phyloP scores from a whole-genome alignment of 2,797 vertebrate species.

The Sylvilagus floridanus region DNA sequence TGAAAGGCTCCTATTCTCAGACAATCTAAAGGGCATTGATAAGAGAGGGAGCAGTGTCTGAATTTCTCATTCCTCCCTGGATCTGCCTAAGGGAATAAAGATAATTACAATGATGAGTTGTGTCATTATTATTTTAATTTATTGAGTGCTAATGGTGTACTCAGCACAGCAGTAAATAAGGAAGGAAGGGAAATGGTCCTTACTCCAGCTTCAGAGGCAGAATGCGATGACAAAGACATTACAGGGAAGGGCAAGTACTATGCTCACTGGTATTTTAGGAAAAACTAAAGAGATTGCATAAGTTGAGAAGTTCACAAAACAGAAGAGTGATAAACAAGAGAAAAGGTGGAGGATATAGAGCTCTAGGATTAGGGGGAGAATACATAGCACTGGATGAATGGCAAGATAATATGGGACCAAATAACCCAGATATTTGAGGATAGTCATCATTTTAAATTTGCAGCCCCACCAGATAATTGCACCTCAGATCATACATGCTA shows the following conservation, averaged over 20 bases:
- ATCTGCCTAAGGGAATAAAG: conserved; percentile 73
- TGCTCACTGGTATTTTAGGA: background rate
- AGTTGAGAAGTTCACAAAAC: background rate
- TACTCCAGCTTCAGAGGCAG: background rate
- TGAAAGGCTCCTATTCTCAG: background rate
- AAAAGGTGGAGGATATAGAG: background rate
- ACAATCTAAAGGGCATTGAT: conserved; percentile 34
- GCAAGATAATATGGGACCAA: background rate
- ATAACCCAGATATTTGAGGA: background rate
- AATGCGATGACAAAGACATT: background rate
- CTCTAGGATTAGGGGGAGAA: background rate
- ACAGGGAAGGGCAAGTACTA: background rate
- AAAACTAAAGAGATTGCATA: background rate
- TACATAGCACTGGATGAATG: background rate
- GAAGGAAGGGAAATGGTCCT: conserved; percentile 5
- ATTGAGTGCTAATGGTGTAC: conserved; percentile 64
- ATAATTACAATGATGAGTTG: conserved; percentile 69
- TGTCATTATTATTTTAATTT: conserved; percentile 77
- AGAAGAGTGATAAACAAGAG: background rate
- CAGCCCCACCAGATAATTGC: background rate
- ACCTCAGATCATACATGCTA: background rate
- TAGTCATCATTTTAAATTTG: background rate
- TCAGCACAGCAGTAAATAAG: conserved; percentile 67
- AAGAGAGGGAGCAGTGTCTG: conserved; percentile 43
- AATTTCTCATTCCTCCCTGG: conserved; percentile 53